Evolutionary conservation across 1,140 invertebrate species (phyloP), one percentile per base, ranked within the genome.

Genomic region (Conus ventricosus): DNA sequence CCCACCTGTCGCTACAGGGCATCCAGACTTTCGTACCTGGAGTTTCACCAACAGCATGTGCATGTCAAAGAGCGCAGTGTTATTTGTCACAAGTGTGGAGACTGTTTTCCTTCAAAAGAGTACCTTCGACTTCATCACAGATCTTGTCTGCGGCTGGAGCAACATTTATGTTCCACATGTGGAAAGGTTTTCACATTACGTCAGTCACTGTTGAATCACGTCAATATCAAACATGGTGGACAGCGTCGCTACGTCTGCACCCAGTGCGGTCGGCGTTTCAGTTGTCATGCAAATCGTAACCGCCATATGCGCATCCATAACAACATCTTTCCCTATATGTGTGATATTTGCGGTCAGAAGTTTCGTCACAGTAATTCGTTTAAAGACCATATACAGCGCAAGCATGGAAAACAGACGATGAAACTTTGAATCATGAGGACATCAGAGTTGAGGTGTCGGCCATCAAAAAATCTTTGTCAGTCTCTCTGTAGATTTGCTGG

Each of bases 81-180:
- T 85, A 87, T 90, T 23, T 94, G 93, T 89, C 90, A 92, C 15
- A 89, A 91, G 81, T 94, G 94, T 85, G 88, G 91, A 13, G 91
- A 25, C 90, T 91, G 89, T 91, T 95, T 92, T 93, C 93, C 90
- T 89, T 92, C 71, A 91, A 90, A 78, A 90, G 92, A 78, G 81
- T 92, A 90, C 81, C 85, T 93, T 23, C 75, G 80, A 7, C 89
- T 88, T 20, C 93, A 94, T 86, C 71, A 83, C 53, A 60, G 88
- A 10, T 88, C 85, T 23, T 92, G 91, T 82, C 88, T 87, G 27
- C 71, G 89, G n/a, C 67, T 89, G 82, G 83, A 88, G 25, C 83
- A 89, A 10, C 92, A 91, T 78, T 67, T 91, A 55, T 93, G 92
- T 86, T 89, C 91, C 39, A 51, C 90, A 25, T 93, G 92, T 82